These are phyloP conservation scores for Gasterosteus nipponicus DNA, from an alignment of 2,113 vertebrate species.

Conservation along the genomic window DNA sequence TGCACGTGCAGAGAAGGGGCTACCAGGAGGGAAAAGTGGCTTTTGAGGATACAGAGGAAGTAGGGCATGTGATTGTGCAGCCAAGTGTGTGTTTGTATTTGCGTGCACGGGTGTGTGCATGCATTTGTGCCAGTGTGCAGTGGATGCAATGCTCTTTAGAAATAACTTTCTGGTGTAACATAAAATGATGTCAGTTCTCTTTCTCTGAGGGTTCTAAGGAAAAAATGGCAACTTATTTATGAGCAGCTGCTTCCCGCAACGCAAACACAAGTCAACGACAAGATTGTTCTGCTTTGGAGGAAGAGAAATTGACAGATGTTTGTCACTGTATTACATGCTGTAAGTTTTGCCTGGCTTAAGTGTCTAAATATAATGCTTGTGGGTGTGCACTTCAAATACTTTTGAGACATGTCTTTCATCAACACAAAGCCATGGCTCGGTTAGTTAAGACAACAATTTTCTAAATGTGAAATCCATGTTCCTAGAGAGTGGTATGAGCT, in stretches of 20 bases:
- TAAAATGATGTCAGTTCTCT: slow-evolving; percentile 56
- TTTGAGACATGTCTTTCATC: slow-evolving; percentile 10
- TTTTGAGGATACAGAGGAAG: slow-evolving; percentile 75
- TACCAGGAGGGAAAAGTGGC: slow-evolving; percentile 58
- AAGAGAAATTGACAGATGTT: neutral
- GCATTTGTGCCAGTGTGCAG: neutral
- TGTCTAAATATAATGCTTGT: slow-evolving; percentile 13
- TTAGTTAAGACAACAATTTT: slow-evolving; percentile 46
- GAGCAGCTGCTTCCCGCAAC: slow-evolving; percentile 15
- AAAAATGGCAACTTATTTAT: slow-evolving; percentile 56
- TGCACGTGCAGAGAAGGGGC: slow-evolving; percentile 46
- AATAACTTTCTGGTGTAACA: slow-evolving; percentile 74
- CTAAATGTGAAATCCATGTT: slow-evolving; percentile 50
- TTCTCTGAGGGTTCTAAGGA: slow-evolving; percentile 60
- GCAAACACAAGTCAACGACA: slow-evolving; percentile 28
- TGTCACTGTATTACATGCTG: neutral
- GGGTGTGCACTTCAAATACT: slow-evolving; percentile 34
- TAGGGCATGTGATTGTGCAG: slow-evolving; percentile 83
- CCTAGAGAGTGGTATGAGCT: slow-evolving; percentile 18
- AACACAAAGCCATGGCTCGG: slow-evolving; percentile 9
- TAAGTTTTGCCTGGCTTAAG: neutral
- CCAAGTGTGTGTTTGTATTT: slow-evolving; percentile 65
- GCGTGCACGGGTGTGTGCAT: slow-evolving; percentile 24
- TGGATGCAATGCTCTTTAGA: slow-evolving; percentile 36
- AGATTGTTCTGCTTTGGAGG: neutral